Evolutionary conservation across 1,140 invertebrate genomes (phyloP), one percentile per base, ranked within the genome.

Genomic region (Melitaea cinxia): DNA sequence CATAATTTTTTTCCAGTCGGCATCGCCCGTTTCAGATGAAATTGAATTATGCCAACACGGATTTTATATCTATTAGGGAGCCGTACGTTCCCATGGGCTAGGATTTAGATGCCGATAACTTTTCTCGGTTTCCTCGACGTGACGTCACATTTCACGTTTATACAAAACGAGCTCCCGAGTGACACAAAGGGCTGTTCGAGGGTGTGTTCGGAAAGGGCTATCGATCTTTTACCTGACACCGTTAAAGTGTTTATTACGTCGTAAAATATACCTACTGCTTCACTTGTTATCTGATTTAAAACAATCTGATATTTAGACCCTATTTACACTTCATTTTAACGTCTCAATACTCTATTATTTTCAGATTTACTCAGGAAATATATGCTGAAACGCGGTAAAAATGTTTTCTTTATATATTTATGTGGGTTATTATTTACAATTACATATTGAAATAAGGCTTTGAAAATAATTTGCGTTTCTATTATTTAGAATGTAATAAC

Each of bases 21-120:
- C 69, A 45, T 56, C 61, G 66, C 63, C 73, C 65, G 66, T 77
- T 74, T 68, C 66, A 69, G 63, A 52, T 71, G 70, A 82, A 86
- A 88, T 88, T 85, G 83, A 88, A 86, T 86, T 84, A 85, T 80
- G 82, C 84, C 72, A 80, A 82, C 80, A 75, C 67, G 84, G 84
- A 83, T 87, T 87, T 87, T 87, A 89, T 89, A 87, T 89, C 83
- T 87, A 89, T 89, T 89, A 85, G 79, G 77, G 79, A 73, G 82
- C 80, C 81, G 75, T 73, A 77, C 72, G 66, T 72, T 79, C 78
- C 82, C 84, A 55, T 53, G 77, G 78, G 79, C 66, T 67, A 78
- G 77, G 84, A 82, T 85, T 83, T 83, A 82, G 78, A 80, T 77
- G 78, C 72, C 80, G 82, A 85, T 86, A 86, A 88, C 83, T 83